Conservation (phyloP, 2,888 invertebrate species). For the Scrobipalpa costella region DNA sequence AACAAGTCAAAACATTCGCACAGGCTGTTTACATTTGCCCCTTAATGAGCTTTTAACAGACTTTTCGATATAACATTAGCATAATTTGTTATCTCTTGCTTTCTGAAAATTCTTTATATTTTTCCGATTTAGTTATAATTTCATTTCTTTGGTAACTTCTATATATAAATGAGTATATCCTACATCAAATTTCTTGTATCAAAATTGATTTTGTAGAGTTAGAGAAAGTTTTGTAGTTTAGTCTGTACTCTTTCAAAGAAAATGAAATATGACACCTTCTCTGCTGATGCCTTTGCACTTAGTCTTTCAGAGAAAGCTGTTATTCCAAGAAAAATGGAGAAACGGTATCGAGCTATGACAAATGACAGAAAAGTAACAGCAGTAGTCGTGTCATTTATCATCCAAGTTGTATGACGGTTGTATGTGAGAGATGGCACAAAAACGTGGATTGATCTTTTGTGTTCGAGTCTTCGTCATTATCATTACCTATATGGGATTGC, state of each 20-base stretch:
- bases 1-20: neutral
- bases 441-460: neutral
- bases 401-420: neutral
- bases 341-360: slow-evolving; percentile 6
- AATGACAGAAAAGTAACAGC: neutral
- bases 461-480: too few relatives aligned
- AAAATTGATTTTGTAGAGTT: neutral
- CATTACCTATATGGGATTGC: too few relatives aligned
- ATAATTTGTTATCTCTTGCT: neutral
- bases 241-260: neutral
- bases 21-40: neutral
- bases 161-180: too few relatives aligned
- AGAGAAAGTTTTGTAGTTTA: too few relatives aligned
- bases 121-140: too few relatives aligned
- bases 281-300: neutral
- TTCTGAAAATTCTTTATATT: neutral
- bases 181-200: too few relatives aligned
- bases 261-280: slow-evolving; percentile 10
- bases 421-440: neutral
- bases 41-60: neutral
- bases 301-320: slow-evolving; percentile 11
- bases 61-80: neutral
- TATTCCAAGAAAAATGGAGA: neutral
- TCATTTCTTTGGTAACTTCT: too few relatives aligned
- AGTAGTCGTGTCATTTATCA: slow-evolving; percentile 6